Evolutionary conservation across 2,797 vertebrate species (phyloP).

Genomic region (Halcyon badia): DNA sequence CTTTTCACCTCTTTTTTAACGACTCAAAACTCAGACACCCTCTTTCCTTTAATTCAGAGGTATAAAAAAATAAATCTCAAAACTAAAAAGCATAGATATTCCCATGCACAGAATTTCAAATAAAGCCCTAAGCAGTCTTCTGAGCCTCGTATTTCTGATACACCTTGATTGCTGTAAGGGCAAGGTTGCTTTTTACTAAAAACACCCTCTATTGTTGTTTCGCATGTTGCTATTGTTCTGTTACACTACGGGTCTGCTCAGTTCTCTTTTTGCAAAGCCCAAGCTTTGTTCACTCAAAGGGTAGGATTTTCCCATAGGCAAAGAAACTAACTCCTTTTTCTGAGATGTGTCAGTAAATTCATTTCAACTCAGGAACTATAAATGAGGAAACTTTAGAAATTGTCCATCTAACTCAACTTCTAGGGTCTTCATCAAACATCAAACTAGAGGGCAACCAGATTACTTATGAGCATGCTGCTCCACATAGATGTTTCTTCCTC

Average conservation of each 20-base stretch:
- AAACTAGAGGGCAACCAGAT: not conserved
- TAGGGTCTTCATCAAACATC: constrained; percentile 8
- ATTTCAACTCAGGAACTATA: constrained; percentile 41
- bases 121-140: not conserved
- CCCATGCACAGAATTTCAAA: not conserved
- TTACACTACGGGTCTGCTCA: accelerated
- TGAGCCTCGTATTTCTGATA: not conserved
- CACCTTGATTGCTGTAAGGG: not conserved
- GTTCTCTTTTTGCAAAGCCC: not conserved
- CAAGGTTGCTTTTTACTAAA: not conserved
- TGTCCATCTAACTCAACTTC: not conserved
- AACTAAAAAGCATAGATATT: not conserved
- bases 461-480: not conserved
- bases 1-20: not conserved
- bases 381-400: not conserved
- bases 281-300: constrained; percentile 18
- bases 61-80: not conserved
- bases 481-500: not conserved
- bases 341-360: not conserved
- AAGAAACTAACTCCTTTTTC: not conserved
- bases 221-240: not conserved
- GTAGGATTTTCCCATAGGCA: not conserved
- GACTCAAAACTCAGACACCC: not conserved
- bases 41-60: not conserved
- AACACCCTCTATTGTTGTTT: not conserved